Percentiles rank a stretch among this genome's conserved stretches.
These are phyloP conservation scores for Ecdyonurus torrentis DNA, from an alignment of 2,888 invertebrate genomes.

Conservation along the genomic window DNA sequence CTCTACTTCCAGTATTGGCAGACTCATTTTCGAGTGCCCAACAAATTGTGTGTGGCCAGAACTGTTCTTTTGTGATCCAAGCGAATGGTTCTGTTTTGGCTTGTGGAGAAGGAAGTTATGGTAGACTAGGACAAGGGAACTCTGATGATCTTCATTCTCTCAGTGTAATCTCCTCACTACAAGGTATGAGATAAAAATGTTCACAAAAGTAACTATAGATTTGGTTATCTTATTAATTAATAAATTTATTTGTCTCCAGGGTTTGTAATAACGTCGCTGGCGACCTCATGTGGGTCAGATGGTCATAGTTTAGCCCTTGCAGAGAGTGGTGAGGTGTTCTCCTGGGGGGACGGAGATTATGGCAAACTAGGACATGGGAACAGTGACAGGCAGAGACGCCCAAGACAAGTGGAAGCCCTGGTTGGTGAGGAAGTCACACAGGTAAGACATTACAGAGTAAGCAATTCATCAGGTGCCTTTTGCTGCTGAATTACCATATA, in stretches of 20 bases:
- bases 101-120: slow-evolving; percentile 47
- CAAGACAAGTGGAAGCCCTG: slow-evolving; percentile 41
- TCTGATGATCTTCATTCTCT: slow-evolving; percentile 41
- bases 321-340: slow-evolving; percentile 47
- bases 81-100: slow-evolving; percentile 42
- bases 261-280: slow-evolving; percentile 41
- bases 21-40: slow-evolving; percentile 33
- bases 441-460: no score
- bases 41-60: slow-evolving; percentile 45
- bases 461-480: no score
- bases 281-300: slow-evolving; percentile 44
- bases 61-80: slow-evolving; percentile 44
- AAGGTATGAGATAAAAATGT: slow-evolving; percentile 21
- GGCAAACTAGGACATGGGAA: slow-evolving; percentile 48
- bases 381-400: slow-evolving; percentile 41
- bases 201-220: not conserved
- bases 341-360: slow-evolving; percentile 49
- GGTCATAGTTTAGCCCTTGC: slow-evolving; percentile 45
- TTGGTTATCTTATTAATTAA: not conserved
- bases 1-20: slow-evolving; percentile 26
- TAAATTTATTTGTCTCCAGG: slow-evolving; percentile 22
- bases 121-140: slow-evolving; percentile 43
- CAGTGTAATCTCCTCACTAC: slow-evolving; percentile 38
- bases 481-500: no score
- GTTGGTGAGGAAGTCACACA: slow-evolving; percentile 41